Conservation (phyloP, 2,113 vertebrate genomes). For the Oncorhynchus tshawytscha region DNA sequence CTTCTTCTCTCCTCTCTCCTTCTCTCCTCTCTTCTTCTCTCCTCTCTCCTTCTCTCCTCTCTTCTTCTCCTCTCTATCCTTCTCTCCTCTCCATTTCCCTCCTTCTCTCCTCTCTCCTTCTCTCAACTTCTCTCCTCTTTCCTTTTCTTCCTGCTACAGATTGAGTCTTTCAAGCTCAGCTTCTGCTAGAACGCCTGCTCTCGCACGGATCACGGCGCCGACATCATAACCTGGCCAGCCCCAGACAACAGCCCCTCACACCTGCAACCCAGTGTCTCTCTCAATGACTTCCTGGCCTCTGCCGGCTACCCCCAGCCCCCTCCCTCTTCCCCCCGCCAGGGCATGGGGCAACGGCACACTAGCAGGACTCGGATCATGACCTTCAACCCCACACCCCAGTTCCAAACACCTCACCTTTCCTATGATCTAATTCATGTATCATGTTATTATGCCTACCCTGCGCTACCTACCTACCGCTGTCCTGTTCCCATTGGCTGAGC, state of each 20-base stretch:
- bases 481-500: slow-evolving; percentile 25
- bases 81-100: too few species aligned
- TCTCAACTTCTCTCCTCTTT: slow-evolving; percentile 11
- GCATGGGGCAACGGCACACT: slow-evolving; percentile 38
- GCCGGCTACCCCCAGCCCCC: slow-evolving; percentile 24
- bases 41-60: too few species aligned
- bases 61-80: too few species aligned
- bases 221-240: slow-evolving; percentile 78
- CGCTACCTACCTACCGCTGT: not conserved
- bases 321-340: slow-evolving; percentile 18
- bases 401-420: not conserved
- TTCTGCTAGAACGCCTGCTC: slow-evolving; percentile 87
- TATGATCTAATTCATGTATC: slow-evolving; percentile 16
- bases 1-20: too few species aligned
- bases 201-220: slow-evolving; percentile 86
- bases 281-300: slow-evolving; percentile 61
- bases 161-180: slow-evolving; percentile 89
- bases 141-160: slow-evolving; percentile 84
- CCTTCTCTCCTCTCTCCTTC: too few species aligned
- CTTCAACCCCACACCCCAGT: not conserved
- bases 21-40: too few species aligned
- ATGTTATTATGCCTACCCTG: not conserved
- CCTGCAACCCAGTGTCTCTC: slow-evolving; percentile 66
- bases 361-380: slow-evolving; percentile 25
- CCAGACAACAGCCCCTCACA: slow-evolving; percentile 63